Base-by-base conservation (phyloP, 2,888 invertebrate species). In the Cryptocephalus moraei region DNA sequence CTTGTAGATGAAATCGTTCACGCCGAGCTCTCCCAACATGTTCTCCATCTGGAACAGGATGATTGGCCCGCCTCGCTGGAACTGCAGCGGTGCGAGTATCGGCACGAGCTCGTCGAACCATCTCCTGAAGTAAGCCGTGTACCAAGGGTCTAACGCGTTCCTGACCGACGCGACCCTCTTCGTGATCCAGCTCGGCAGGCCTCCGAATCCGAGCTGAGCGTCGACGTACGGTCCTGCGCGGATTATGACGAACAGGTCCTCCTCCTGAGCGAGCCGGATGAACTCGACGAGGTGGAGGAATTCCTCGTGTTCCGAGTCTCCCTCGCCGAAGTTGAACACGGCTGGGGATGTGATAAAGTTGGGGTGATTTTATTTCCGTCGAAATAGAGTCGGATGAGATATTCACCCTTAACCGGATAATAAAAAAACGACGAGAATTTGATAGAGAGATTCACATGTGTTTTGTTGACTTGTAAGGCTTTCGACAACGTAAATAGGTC, bases 181-280 rank as follows among this genome's bases (percentile, higher is more conserved):
- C n/a, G 60, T 47, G 9, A 63, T 46, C 62, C 62, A 63, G 50
- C 59, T 57, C 1, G 68, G 68, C 42, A 69, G 49, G 6, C 70
- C 70, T 9, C 70, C 70, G 50, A 67, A 70, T 50, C 94, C 93
- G 70, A 91, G 81, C 73, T 95, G 94, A 10, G 87, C 90, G 67
- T 91, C 91, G 56, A 94, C 92, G 61, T 91, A 95, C 0, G 94
- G 94, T 0, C 94, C 94, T 0, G 90, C 84, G 14, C 94, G 74
- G 1, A 94, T 69, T 41, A 93, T 77, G 1, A 91, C 90, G 32
- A 84, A 70, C 38, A 95, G 71, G 48, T 84, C 88, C 64, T 86
- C 84, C 55, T 84, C 79, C 43, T 85, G 79, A 0, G 92, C 93
- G 1, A 77, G 71, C 53, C 79, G 71, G 6, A 91, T 73, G 62